Base-by-base conservation (phyloP, 2,888 invertebrate species). In the Drosophila cracens region DNA sequence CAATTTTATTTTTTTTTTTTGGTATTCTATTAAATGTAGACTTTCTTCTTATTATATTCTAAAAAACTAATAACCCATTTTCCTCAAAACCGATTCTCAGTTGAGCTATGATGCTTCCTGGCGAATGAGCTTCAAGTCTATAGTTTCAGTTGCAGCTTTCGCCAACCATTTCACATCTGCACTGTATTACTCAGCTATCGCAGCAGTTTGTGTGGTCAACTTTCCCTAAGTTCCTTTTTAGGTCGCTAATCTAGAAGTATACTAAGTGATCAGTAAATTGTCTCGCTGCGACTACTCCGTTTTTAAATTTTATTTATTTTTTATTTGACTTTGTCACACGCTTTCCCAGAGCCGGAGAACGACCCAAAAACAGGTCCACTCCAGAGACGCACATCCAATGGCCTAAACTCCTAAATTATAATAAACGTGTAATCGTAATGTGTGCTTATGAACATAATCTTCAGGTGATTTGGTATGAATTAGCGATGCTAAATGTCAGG, bases 401-500 rank as follows among this genome's bases (percentile, higher is more conserved):
- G 74, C 34, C 27, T 85, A 88, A 79, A 87, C 87, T 88, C 79
- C 85, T 91, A 91, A 91, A 91, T 91, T 91, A 91, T 81, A 90
- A 90, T 91, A 91, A 91, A 91, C 88, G 91, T 91, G 92, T 87
- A 91, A 90, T 90, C 91, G 83, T 91, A 90, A 91, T 91, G 90
- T 86, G 91, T 83, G 90, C 87, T 85, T 90, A 89, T 88, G 86
- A 91, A 83, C 90, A 89, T 89, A 89, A 90, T 91, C 90, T 81
- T 70, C 80, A 76, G 83, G 92, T 88, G 85, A 91, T 91, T 91
- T 86, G 80, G 73, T 65, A 87, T 90, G 82, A 91, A 89, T 89
- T 90, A 91, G 90, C 81, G 90, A 81, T 84, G 83, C 85, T 91
- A 90, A 91, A 91, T 90, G 92, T 91, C 91, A 90, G 68, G 43